Percentiles rank a stretch among this genome's conserved stretches.
phyloP scores from a whole-genome alignment of 2,113 vertebrate species.

The Haplochromis burtoni region DNA sequence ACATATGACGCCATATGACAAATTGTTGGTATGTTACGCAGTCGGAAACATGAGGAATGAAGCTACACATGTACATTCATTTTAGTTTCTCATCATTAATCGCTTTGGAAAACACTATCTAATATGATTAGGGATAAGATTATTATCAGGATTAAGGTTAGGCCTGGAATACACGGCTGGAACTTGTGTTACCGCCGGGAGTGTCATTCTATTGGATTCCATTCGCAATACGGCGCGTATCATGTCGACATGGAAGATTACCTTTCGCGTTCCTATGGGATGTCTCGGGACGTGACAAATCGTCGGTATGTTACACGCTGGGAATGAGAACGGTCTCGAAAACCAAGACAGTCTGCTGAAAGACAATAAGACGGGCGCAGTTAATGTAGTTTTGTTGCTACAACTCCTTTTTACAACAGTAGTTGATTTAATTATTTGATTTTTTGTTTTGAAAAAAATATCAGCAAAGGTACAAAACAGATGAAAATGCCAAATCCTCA shows the following conservation, averaged over 20 bases:
- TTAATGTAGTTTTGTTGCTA: background rate
- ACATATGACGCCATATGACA: background rate
- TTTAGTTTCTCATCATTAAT: background rate
- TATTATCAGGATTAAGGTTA: background rate
- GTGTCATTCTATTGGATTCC: background rate
- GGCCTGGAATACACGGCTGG: background rate
- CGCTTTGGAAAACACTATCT: background rate
- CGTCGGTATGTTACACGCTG: background rate
- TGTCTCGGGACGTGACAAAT: background rate
- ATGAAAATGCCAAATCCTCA: background rate
- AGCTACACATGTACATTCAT: background rate
- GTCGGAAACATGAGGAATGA: accelerated
- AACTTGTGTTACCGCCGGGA: background rate
- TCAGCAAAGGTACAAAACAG: background rate
- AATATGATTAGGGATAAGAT: background rate
- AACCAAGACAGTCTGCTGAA: background rate
- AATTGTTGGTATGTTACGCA: accelerated
- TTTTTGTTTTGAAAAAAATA: background rate
- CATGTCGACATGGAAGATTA: background rate
- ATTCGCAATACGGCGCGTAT: accelerated
- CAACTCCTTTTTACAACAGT: background rate
- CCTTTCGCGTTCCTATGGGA: accelerated
- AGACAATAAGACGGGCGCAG: accelerated
- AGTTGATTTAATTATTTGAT: accelerated
- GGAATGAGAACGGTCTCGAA: background rate